phyloP scores from a whole-genome alignment of 2,888 invertebrate genomes.

The Tortrix viridana region DNA sequence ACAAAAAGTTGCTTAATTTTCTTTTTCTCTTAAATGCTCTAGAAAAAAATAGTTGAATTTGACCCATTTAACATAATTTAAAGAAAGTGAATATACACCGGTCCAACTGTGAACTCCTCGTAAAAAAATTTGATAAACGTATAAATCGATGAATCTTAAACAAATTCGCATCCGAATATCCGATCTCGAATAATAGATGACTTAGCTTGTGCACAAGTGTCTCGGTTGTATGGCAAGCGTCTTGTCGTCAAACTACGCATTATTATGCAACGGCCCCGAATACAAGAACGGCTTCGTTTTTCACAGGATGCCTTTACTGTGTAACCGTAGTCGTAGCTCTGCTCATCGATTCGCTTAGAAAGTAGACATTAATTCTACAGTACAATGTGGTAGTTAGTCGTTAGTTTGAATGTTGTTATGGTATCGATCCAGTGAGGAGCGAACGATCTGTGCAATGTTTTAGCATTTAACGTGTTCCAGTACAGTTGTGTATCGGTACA shows the following conservation, averaged over 20 bases:
- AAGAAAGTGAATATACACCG: too few species aligned
- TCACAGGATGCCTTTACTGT: slow-evolving; percentile 16
- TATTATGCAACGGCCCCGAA: slow-evolving; percentile 14
- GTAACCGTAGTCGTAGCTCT: slow-evolving; percentile 21
- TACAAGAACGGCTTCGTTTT: slow-evolving; percentile 1
- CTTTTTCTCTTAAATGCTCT: too few species aligned
- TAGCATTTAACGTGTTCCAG: slow-evolving; percentile 8
- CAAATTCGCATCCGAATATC: neutral
- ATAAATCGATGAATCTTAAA: too few species aligned
- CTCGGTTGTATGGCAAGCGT: slow-evolving; percentile 16
- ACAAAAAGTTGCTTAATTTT: too few species aligned
- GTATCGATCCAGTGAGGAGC: slow-evolving; percentile 14
- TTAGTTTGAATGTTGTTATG: slow-evolving; percentile 6
- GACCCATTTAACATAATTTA: too few species aligned
- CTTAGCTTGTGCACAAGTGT: slow-evolving; percentile 11
- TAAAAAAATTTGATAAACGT: too few species aligned
- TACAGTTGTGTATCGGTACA: slow-evolving; percentile 11
- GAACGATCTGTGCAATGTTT: slow-evolving; percentile 16
- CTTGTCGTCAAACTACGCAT: neutral
- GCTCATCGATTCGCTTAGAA: slow-evolving; percentile 25
- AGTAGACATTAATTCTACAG: slow-evolving; percentile 26
- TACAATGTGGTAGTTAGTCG: slow-evolving; percentile 25
- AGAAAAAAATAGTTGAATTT: too few species aligned
- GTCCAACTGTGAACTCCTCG: too few species aligned
- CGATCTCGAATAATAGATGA: neutral